phyloP scores from a whole-genome alignment of 2,797 vertebrate species.

The Serranus cabrilla region DNA sequence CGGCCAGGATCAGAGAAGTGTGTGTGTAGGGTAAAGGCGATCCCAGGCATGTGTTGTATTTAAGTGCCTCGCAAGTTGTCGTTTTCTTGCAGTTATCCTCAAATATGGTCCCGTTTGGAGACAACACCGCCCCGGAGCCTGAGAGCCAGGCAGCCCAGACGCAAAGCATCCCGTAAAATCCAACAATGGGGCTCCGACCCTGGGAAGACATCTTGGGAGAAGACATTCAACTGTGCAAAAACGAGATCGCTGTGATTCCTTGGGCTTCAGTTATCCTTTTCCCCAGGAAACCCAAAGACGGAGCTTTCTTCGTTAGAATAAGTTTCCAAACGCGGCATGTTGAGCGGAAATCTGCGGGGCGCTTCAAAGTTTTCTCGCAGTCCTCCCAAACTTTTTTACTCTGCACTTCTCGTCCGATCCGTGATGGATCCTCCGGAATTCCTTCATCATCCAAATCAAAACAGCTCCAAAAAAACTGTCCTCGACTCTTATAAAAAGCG shows the following conservation, averaged over 20 bases:
- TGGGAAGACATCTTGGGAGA: conserved; percentile 86
- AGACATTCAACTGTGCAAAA: conserved; percentile 36
- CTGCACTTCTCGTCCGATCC: conserved; percentile 57
- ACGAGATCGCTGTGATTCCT: neutral
- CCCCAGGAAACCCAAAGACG: neutral
- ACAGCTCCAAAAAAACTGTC: neutral
- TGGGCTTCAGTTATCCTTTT: conserved; percentile 17
- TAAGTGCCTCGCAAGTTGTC: conserved; percentile 90
- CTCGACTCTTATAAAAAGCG: neutral
- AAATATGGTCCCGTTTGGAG: conserved; percentile 83
- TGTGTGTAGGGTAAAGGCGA: conserved; percentile 92
- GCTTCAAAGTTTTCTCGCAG: conserved; percentile 56
- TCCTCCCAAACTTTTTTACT: conserved; percentile 68
- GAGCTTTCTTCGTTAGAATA: conserved; percentile 21
- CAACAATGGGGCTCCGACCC: conserved; percentile 83
- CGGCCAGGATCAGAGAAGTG: conserved; percentile 92
- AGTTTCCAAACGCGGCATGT: conserved; percentile 57
- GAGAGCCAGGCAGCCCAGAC: conserved; percentile 70
- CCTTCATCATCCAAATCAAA: conserved; percentile 64
- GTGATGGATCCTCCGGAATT: conserved; percentile 30
- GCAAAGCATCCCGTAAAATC: conserved; percentile 79
- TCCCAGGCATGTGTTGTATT: conserved; percentile 91
- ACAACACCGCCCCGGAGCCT: conserved; percentile 62
- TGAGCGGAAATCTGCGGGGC: conserved; percentile 24
- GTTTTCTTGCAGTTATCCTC: conserved; percentile 90